Evolutionary conservation across 1,140 invertebrate genomes (phyloP), one percentile per base, ranked within the genome.

Genomic region (Papilio helenus): DNA sequence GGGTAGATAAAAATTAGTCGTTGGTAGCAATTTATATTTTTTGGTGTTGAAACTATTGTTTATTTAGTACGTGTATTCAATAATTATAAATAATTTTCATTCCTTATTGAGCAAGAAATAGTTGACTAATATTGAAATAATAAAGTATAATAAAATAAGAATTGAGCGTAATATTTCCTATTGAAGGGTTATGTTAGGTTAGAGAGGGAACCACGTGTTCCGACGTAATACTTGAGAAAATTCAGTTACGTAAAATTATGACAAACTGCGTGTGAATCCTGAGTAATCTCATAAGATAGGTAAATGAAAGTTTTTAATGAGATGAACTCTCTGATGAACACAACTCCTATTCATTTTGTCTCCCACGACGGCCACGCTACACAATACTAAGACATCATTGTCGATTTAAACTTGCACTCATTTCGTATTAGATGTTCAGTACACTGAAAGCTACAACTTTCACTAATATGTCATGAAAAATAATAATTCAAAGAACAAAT

Each of bases 361-460:
- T 92, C 90, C 92, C 90, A 92, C 90, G 92, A 87, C 82, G 88
- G 79, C 80, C 82, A 80, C 74, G 78, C 83, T 85, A 87, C 81
- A 51, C 79, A 81, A 39, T 79, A 39, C 34, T 39, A 39, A 3
- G 34, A 39, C 5, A 39, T 29, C 44, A 46, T 26, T 78, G 39
- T 83, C 29, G 34, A 39, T 39, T 44, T 77, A 79, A 83, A 81
- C 26, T 77, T 77, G 3, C 76, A 77, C 29, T 77, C 65, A 77
- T 65, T 65, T 77, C 39, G 34, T 61, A 65, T 61, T 76, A 61
- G 29, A 16, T 39, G 55, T 61, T 77, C n/a, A 18, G 44, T 39
- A 39, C 34, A 34, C 34, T 39, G 34, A 8, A 39, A 39, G 34
- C n/a, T 12, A 10, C 72, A 7, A 79, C 82, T 82, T 82, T 85